phyloP scores from a whole-genome alignment of 2,888 invertebrate genomes.

The Sphaeridia pumilis region DNA sequence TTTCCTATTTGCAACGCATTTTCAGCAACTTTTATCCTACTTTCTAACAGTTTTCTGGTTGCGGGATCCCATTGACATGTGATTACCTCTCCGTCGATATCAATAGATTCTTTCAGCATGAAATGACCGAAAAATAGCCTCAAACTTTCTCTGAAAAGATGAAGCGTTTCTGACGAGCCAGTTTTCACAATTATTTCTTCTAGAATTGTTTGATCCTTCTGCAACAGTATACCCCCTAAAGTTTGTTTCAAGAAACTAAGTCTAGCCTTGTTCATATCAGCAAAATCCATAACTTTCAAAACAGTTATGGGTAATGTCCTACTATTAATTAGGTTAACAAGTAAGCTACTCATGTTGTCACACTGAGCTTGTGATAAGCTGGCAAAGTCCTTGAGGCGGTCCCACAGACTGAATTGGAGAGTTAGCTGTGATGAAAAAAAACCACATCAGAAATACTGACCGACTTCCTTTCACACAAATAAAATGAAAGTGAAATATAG shows the following conservation, averaged over 20 bases:
- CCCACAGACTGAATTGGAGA: constrained; percentile 81
- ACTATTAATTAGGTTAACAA: constrained; percentile 65
- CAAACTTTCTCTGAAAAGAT: constrained; percentile 69
- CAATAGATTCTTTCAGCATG: constrained; percentile 45
- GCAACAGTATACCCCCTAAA: constrained; percentile 59
- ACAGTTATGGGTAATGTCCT: constrained; percentile 68
- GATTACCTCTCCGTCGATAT: constrained; percentile 36
- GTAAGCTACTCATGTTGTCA: constrained; percentile 63
- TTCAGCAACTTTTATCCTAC: constrained; percentile 54
- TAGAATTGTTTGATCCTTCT: constrained; percentile 50
- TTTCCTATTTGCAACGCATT: constrained; percentile 49
- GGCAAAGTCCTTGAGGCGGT: constrained; percentile 70
- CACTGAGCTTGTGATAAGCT: constrained; percentile 51
- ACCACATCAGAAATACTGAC: neutral
- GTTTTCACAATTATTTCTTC: constrained; percentile 60
- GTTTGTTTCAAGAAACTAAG: constrained; percentile 69
- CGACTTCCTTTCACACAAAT: neutral
- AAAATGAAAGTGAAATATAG: neutral
- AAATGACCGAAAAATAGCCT: constrained; percentile 79
- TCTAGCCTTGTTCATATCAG: constrained; percentile 65
- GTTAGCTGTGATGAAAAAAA: constrained; percentile 52
- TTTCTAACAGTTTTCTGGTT: constrained; percentile 41
- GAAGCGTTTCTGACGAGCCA: constrained; percentile 58
- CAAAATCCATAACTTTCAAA: constrained; percentile 78
- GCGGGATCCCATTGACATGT: constrained; percentile 43